Evolutionary conservation across 2,888 invertebrate species (phyloP).

Genomic region (Phyllotreta cruciferae): DNA sequence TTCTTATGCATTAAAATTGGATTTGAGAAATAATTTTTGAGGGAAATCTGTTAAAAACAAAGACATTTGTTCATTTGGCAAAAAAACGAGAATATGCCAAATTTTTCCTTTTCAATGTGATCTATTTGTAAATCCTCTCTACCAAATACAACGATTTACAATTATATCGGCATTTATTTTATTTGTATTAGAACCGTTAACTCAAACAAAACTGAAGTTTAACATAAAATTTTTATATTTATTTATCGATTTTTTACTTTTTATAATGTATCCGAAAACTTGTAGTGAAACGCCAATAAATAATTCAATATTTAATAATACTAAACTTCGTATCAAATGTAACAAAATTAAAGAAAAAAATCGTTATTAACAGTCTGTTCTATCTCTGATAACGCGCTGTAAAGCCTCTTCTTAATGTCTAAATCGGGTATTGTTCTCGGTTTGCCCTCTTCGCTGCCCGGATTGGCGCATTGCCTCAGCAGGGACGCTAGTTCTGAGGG

Average conservation of each 20-base stretch:
- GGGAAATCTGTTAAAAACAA: too few species aligned
- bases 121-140: too few species aligned
- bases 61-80: too few species aligned
- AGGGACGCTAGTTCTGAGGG: slow-evolving; percentile 66
- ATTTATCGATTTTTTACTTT: not conserved
- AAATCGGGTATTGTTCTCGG: slow-evolving; percentile 62
- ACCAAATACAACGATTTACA: too few species aligned
- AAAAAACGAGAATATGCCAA: too few species aligned
- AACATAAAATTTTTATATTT: not conserved
- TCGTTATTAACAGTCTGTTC: slow-evolving; percentile 56
- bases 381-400: slow-evolving; percentile 64
- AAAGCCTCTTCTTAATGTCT: slow-evolving; percentile 62
- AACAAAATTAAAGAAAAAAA: slow-evolving; percentile 46
- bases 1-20: too few species aligned
- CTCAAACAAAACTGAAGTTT: not conserved
- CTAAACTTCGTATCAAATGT: slow-evolving; percentile 19
- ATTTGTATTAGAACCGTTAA: too few species aligned
- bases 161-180: too few species aligned
- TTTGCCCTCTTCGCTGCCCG: slow-evolving; percentile 60
- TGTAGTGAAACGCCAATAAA: not conserved
- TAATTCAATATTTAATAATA: not conserved
- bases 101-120: too few species aligned
- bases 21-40: too few species aligned
- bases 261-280: not conserved
- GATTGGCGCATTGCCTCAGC: slow-evolving; percentile 68